Base-by-base conservation (phyloP, 2,797 vertebrate genomes). In the Eospalax fontanierii region DNA sequence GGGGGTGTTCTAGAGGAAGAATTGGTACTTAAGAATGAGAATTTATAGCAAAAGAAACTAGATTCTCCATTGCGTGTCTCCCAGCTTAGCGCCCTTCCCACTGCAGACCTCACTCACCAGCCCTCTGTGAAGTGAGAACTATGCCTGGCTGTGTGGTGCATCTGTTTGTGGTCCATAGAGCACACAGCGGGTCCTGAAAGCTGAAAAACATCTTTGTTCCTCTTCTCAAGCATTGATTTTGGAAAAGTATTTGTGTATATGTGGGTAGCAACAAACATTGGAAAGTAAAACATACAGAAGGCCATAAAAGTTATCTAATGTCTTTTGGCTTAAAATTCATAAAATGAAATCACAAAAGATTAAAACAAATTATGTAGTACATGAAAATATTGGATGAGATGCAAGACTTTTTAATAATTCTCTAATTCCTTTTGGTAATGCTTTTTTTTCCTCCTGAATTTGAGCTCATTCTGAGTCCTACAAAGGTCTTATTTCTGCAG, bases 401-500 rank as follows among this genome's bases (percentile, higher is more conserved):
- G 21, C 61, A 43, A 87, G 63, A n/a, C 22, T 81, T 66, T 54
- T 87, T 68, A 92, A 70, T 81, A 40, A 71, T 46, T 43, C 80
- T 46, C 11, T 8, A 65, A 0, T 87, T 93, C 15, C 65, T 26
- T 4, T 26, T n/a, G 40, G 28, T 24, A 8, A 33, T 57, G 26
- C 66, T 76, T 65, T 35, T 87, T 76, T 30, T 28, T 43, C 76
- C 85, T 50, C 26, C 38, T 57, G 3, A 26, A 38, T 90, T 96
- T 94, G 15, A 12, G 83, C 54, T 38, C 63, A 87, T 87, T 21
- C 61, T 90, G n/a, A 46, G 22, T n/a, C 14, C 87, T 26, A 76
- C 16, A 59, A 73, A 84, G 73, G 10, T 97, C 30, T 83, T 5
- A 94, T 82, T 95, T 16, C 80, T 6, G 98, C 26, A 83, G 28